Evolutionary conservation across 1,140 invertebrate species (phyloP).

Genomic region (Schlechtendalia chinensis): DNA sequence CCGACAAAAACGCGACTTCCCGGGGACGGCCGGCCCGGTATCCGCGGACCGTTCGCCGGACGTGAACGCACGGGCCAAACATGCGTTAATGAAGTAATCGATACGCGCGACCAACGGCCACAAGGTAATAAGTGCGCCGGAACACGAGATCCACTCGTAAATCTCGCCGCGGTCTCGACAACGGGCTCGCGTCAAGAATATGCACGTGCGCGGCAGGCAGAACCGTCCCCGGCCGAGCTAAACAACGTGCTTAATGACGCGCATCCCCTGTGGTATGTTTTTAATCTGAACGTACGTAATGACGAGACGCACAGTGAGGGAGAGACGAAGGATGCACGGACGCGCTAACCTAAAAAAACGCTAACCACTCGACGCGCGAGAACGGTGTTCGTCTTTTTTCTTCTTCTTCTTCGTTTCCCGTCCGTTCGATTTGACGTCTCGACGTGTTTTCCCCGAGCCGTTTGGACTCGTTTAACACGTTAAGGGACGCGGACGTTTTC

Average conservation of each 20-base stretch:
- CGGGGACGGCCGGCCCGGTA: not conserved
- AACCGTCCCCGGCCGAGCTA: not conserved
- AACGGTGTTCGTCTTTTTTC: too few relatives aligned
- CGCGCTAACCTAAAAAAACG: too few relatives aligned
- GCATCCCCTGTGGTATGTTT: constrained; percentile 29
- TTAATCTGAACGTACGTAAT: constrained; percentile 36
- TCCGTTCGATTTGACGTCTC: too few relatives aligned
- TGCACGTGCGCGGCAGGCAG: not conserved
- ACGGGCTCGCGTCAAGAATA: not conserved
- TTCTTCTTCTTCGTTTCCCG: too few relatives aligned
- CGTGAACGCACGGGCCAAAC: not conserved
- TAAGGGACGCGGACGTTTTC: too few relatives aligned
- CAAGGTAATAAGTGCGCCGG: not conserved
- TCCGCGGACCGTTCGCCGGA: not conserved
- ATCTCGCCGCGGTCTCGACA: not conserved
- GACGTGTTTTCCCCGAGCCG: too few relatives aligned
- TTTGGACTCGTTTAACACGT: too few relatives aligned
- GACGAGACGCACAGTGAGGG: not conserved
- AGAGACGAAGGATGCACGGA: too few relatives aligned
- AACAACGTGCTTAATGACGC: not conserved
- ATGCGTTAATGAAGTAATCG: constrained; percentile 24
- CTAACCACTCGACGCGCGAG: too few relatives aligned
- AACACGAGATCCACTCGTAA: not conserved
- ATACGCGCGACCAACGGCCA: not conserved
- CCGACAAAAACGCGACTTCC: constrained; percentile 17